Percentiles rank a stretch among this genome's conserved stretches.
These are phyloP conservation scores for Limnothrissa miodon DNA, from an alignment of 2,113 vertebrate genomes.

Conservation along the genomic window DNA sequence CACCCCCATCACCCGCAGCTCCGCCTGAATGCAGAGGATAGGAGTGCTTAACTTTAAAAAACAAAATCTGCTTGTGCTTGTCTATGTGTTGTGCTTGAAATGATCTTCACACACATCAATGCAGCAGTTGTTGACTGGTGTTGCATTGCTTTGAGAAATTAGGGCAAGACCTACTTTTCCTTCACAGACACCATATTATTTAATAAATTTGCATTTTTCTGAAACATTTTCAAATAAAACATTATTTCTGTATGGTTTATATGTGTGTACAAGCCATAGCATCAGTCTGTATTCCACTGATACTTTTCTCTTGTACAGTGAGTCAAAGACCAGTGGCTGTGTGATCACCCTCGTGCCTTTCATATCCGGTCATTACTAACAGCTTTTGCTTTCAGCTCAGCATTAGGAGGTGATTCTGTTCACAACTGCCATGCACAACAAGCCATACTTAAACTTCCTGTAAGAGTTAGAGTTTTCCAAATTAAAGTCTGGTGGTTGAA, in stretches of 20 bases:
- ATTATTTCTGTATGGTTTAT: not conserved
- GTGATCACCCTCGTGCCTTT: not conserved
- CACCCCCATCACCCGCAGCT: slow-evolving; percentile 61
- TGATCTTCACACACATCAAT: not conserved
- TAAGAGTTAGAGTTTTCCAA: not conserved
- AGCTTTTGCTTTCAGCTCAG: not conserved
- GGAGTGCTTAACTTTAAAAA: not conserved
- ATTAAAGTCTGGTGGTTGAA: not conserved
- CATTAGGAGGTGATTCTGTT: not conserved
- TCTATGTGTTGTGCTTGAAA: not conserved
- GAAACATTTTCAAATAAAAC: not conserved
- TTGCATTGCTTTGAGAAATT: not conserved
- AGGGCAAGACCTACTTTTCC: not conserved
- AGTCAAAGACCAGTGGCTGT: not conserved
- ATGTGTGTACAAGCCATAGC: not conserved
- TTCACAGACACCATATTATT: not conserved
- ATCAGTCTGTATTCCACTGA: not conserved
- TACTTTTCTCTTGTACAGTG: not conserved
- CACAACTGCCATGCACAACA: not conserved
- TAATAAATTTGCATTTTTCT: not conserved
- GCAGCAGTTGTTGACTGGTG: not conserved
- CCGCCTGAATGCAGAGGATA: slow-evolving; percentile 45
- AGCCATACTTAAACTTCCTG: not conserved
- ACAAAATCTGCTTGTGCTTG: not conserved
- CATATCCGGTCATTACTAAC: not conserved